These are phyloP conservation scores for Grallaria varia DNA, from an alignment of 2,113 vertebrate species.

Conservation along the genomic window DNA sequence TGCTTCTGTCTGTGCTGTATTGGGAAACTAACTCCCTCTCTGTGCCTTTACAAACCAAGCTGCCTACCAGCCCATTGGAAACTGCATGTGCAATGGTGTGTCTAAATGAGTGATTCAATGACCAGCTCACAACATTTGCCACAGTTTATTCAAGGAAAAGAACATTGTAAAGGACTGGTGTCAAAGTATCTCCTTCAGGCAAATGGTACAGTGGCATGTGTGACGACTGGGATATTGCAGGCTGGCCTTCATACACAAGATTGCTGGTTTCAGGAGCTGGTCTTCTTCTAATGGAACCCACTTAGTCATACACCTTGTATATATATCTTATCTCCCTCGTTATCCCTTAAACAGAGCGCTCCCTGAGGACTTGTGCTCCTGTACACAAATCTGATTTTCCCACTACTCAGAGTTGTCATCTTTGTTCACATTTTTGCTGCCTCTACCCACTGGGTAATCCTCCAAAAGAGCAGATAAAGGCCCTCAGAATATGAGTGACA, in stretches of 20 bases:
- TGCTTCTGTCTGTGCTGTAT: neutral
- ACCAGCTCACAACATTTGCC: neutral
- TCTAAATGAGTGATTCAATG: neutral
- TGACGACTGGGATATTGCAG: neutral
- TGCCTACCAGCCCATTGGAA: neutral
- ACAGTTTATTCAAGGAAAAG: neutral
- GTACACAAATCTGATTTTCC: neutral
- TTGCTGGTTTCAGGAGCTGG: neutral
- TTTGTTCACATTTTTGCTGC: neutral
- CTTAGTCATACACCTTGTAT: neutral
- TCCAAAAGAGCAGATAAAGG: neutral
- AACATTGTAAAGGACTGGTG: neutral
- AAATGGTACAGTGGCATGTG: accelerated
- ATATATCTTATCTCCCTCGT: neutral
- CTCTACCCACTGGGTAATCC: neutral
- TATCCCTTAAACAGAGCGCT: neutral
- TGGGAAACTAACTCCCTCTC: neutral
- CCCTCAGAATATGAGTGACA: neutral
- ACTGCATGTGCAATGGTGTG: too few relatives aligned
- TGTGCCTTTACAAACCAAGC: neutral
- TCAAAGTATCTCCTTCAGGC: neutral
- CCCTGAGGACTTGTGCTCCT: neutral
- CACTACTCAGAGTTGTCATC: neutral
- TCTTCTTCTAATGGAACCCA: neutral
- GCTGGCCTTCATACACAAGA: neutral